Evolutionary conservation across 2,888 invertebrate genomes (phyloP).

Genomic region (Synergus laeviventris): DNA sequence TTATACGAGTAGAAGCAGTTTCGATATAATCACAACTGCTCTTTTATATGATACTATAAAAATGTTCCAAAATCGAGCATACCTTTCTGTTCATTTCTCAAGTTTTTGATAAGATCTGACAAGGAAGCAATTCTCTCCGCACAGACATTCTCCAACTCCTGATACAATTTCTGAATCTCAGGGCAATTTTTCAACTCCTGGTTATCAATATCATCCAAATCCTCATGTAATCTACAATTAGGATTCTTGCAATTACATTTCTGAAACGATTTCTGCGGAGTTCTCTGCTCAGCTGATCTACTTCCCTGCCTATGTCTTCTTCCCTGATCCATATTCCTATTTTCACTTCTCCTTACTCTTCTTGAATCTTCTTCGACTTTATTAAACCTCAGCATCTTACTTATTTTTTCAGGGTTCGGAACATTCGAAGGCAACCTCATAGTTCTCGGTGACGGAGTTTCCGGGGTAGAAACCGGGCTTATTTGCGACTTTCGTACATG

Average conservation of each 20-base stretch:
- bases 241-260: constrained; percentile 66
- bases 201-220: constrained; percentile 55
- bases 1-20: no score
- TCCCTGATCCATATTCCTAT: not conserved
- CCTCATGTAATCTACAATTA: constrained; percentile 62
- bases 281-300: not conserved
- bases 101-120: constrained; percentile 78
- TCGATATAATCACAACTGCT: no score
- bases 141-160: constrained; percentile 78
- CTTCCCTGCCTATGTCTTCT: not conserved
- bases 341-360: not conserved
- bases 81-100: constrained; percentile 77
- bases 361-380: not conserved
- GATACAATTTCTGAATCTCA: constrained; percentile 73
- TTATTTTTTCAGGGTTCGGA: constrained; percentile 58
- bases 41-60: no score
- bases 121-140: constrained; percentile 79
- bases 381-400: constrained; percentile 57
- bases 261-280: constrained; percentile 2
- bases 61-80: constrained; percentile 38
- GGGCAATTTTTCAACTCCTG: constrained; percentile 62
- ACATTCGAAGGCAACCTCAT: constrained; percentile 71
- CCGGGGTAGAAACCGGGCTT: constrained; percentile 73
- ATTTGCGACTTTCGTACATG: constrained; percentile 56
- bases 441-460: constrained; percentile 71